These are phyloP conservation scores for Tokudaia tokunoshimensis DNA, from an alignment of 2,797 vertebrate species.

Conservation along the genomic window DNA sequence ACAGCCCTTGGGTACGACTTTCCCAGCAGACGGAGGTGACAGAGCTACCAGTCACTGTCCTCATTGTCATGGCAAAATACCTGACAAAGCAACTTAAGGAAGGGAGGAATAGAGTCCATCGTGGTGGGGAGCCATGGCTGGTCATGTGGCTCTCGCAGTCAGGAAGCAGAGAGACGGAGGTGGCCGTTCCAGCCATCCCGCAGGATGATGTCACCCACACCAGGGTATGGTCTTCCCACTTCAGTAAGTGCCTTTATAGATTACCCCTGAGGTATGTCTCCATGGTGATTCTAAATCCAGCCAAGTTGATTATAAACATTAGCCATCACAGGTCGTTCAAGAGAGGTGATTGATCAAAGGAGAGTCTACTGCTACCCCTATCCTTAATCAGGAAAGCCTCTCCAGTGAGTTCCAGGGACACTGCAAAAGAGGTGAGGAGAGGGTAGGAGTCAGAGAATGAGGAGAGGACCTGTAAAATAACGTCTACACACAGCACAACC, in stretches of 20 bases:
- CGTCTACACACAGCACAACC: too few relatives aligned
- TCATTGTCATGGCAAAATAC: neutral
- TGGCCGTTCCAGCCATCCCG: too few relatives aligned
- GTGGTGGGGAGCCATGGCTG: neutral
- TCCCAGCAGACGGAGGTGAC: neutral
- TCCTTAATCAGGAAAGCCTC: neutral
- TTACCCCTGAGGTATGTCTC: neutral
- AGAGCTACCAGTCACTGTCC: neutral
- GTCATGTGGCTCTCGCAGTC: neutral
- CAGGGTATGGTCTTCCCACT: neutral
- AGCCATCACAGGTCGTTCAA: neutral
- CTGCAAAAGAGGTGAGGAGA: neutral
- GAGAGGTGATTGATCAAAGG: neutral
- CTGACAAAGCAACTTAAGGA: neutral
- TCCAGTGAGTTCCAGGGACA: neutral
- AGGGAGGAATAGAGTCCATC: neutral
- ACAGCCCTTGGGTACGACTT: neutral
- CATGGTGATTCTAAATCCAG: neutral
- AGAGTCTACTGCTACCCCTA: neutral
- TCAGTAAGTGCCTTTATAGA: neutral
- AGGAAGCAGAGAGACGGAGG: neutral
- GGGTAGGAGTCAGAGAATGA: neutral
- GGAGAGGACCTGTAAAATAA: too few relatives aligned
- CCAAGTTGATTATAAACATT: neutral
- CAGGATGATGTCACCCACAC: neutral